Evolutionary conservation across 2,113 vertebrate genomes (phyloP).

Genomic region (Chloebia gouldiae): DNA sequence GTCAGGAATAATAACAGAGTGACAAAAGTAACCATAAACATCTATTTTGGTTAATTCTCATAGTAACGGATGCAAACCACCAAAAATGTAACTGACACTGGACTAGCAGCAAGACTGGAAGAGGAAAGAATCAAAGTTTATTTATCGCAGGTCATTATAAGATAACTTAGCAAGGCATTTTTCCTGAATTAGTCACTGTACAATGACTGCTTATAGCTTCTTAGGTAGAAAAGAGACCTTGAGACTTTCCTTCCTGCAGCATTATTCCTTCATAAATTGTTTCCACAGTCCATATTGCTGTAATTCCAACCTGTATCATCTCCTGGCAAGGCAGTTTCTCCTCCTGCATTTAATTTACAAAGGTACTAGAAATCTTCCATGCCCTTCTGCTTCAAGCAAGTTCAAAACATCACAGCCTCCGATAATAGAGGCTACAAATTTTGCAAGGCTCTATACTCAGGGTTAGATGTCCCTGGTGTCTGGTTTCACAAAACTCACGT

Average conservation of each 20-base stretch:
- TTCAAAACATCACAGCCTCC: background rate
- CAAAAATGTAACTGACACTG: background rate
- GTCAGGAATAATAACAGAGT: background rate
- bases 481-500: background rate
- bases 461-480: background rate
- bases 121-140: background rate
- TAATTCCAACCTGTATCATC: background rate
- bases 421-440: background rate
- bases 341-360: background rate
- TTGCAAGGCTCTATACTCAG: background rate
- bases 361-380: background rate
- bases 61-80: background rate
- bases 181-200: background rate
- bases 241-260: background rate
- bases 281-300: background rate
- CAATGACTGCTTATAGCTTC: background rate
- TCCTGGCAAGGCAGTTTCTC: background rate
- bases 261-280: background rate
- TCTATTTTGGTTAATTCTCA: background rate
- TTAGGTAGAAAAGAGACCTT: background rate
- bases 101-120: background rate
- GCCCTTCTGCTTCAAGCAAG: background rate
- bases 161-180: background rate
- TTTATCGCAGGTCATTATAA: background rate
- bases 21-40: background rate